phyloP scores from a whole-genome alignment of 2,113 vertebrate species.

The Orientallactaga bullata region DNA sequence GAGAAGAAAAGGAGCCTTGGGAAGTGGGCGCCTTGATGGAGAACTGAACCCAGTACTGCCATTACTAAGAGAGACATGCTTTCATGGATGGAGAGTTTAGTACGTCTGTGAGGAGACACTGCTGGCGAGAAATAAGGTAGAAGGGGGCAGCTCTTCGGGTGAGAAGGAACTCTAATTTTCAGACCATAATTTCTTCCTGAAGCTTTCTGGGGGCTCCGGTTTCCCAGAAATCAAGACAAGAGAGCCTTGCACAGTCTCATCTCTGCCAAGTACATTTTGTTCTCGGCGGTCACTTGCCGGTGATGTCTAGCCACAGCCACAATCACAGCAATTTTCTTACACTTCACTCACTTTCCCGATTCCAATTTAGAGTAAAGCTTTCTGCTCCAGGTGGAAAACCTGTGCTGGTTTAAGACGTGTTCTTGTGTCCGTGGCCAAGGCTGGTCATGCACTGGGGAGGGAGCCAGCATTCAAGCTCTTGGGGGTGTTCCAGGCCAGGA shows the following conservation, averaged over 20 bases:
- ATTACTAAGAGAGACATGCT: neutral
- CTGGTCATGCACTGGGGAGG: neutral
- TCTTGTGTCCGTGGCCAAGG: accelerated
- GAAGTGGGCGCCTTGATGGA: neutral
- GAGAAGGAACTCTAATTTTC: neutral
- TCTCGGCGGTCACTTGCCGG: neutral
- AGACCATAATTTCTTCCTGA: neutral
- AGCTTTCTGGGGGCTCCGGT: neutral
- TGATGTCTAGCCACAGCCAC: neutral
- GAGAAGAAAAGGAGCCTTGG: neutral
- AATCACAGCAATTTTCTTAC: constrained; percentile 39
- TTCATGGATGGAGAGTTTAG: neutral
- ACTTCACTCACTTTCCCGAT: neutral
- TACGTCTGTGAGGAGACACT: neutral
- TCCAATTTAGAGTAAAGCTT: neutral
- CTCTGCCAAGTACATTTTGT: neutral
- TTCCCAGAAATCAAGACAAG: neutral
- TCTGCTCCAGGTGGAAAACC: neutral
- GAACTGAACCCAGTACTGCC: neutral
- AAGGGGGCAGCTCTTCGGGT: neutral
- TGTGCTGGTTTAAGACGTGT: neutral
- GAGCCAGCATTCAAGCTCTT: neutral
- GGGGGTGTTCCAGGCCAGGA: neutral
- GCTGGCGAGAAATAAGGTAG: neutral
- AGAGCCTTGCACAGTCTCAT: accelerated